Evolutionary conservation across 1,140 invertebrate species (phyloP), one percentile per base, ranked within the genome.

Genomic region (Anthonomus grandis): DNA sequence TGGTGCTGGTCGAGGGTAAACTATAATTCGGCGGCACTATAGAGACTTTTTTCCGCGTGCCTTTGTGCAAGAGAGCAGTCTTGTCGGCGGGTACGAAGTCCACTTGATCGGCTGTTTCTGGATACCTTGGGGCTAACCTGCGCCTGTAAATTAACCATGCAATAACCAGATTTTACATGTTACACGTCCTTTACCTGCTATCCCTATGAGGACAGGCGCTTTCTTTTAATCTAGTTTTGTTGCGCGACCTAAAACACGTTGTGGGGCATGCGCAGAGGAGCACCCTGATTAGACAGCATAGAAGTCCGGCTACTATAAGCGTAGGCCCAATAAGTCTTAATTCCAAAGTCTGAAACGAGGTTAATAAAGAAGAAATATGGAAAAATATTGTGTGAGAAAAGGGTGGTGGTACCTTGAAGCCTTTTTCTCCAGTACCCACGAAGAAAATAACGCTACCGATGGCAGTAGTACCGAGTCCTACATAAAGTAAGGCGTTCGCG

Each of bases 341-440:
- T 71, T 91, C 89, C 34, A 86, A 81, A 42, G 89, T 91, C 74
- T 57, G 19, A 25, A 50, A 57, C 21, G 36, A 44, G 1, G 24
- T 39, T n/a, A n/a, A 41, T 41, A 17, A 12, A 41, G 13, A 34
- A 34, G 17, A 18, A 45, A 8, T 21, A 23, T 45, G 24, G 10
- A 34, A 10, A 13, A 34, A 12, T 34, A 34, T 34, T 23, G 42
- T 27, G 12, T 6, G 6, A 27, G n/a, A 10, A 13, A 12, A 12
- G 12, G 36, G 19, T 19, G 36, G 2, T 50, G 17, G 3, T 44
- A 57, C 55, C 47, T 90, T 87, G 79, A 93, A 93, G 64, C 89
- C 89, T 75, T 91, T 90, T 74, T 93, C 90, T 58, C 90, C 90
- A 44, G 89, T 90, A 59, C 90, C 90, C 19, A 93, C 89, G 76